Evolutionary conservation across 1,140 invertebrate species (phyloP).

Genomic region (Drosophila grimshawi): DNA sequence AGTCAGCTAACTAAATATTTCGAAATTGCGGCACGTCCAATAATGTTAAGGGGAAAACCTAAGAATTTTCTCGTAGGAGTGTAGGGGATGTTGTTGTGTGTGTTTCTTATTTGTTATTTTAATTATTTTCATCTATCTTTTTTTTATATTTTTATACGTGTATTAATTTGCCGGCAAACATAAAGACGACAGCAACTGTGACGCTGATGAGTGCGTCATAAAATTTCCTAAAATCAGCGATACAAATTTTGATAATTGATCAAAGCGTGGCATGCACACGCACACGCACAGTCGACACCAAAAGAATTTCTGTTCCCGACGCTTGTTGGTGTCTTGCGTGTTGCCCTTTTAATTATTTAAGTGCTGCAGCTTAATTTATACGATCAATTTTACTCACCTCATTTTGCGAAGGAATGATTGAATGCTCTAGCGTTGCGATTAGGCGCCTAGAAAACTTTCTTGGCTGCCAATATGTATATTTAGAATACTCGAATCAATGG

Average conservation of each 20-base stretch:
- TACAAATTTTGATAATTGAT: slow-evolving; percentile 24
- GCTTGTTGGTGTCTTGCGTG: slow-evolving; percentile 31
- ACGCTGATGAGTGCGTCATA: slow-evolving; percentile 42
- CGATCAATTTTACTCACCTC: slow-evolving; percentile 8
- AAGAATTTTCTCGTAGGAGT: background rate
- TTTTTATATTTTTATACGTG: background rate
- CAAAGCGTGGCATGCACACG: slow-evolving; percentile 16
- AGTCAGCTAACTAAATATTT: slow-evolving; percentile 34
- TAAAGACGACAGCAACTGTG: slow-evolving; percentile 12
- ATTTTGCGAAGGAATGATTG: slow-evolving; percentile 16
- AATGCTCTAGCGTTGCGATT: slow-evolving; percentile 5
- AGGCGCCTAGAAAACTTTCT: slow-evolving; percentile 21
- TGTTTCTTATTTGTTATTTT: slow-evolving; percentile 13
- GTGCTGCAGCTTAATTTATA: slow-evolving; percentile 36
- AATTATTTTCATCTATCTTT: slow-evolving; percentile 14
- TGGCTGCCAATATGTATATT: background rate
- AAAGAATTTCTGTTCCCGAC: slow-evolving; percentile 4
- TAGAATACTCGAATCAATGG: background rate
- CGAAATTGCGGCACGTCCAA: slow-evolving; percentile 8
- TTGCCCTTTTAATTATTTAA: slow-evolving; percentile 37
- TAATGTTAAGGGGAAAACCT: slow-evolving; percentile 26
- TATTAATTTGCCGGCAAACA: slow-evolving; percentile 24
- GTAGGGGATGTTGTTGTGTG: slow-evolving; percentile 21
- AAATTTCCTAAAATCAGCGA: slow-evolving; percentile 9
- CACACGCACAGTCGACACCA: slow-evolving; percentile 10